Conservation (phyloP, 2,888 invertebrate species). For the Hyles lineata region DNA sequence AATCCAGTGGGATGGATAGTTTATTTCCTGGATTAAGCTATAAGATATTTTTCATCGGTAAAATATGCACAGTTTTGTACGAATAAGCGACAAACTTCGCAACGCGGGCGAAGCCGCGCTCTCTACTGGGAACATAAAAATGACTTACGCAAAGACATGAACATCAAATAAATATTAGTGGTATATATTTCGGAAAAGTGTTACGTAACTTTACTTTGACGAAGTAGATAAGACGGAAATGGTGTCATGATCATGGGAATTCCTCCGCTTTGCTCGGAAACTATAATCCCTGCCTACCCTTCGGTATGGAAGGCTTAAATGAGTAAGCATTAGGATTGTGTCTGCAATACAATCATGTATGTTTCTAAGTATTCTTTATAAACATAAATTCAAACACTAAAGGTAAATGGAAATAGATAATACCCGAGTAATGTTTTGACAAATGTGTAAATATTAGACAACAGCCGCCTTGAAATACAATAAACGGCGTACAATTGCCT, state of each 20-base stretch:
- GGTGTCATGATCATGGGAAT: too few relatives aligned
- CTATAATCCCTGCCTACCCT: too few relatives aligned
- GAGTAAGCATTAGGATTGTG: too few relatives aligned
- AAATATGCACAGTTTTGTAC: background rate
- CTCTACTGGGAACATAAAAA: background rate
- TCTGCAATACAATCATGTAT: too few relatives aligned
- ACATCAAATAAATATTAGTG: background rate
- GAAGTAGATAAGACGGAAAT: too few relatives aligned
- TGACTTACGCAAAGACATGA: constrained; percentile 3
- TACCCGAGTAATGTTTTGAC: background rate
- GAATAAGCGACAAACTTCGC: background rate
- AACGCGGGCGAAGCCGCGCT: background rate
- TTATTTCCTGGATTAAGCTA: constrained; percentile 3
- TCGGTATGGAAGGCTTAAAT: too few relatives aligned
- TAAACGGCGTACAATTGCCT: background rate
- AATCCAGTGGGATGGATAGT: background rate
- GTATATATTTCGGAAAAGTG: background rate
- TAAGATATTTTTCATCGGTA: background rate
- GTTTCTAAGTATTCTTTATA: too few relatives aligned
- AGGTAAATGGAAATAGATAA: background rate
- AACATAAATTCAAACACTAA: background rate
- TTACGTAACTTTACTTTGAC: background rate
- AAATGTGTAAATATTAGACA: constrained; percentile 3
- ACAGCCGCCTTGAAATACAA: background rate
- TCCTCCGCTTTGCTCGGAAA: too few relatives aligned